Conservation (phyloP, 2,113 vertebrate genomes). For the Vidua macroura region DNA sequence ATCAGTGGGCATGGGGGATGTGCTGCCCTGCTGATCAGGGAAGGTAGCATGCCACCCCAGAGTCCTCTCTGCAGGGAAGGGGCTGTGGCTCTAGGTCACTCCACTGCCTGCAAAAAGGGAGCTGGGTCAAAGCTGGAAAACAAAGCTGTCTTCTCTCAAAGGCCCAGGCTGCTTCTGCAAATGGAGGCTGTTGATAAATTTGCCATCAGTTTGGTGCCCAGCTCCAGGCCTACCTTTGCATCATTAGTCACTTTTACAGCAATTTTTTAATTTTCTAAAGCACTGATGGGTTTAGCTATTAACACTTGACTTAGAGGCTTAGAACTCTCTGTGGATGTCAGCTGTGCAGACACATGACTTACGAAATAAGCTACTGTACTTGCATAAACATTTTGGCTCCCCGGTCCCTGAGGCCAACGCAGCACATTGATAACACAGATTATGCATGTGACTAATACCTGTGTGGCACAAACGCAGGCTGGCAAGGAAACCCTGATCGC, state of each 20-base stretch:
- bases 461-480: neutral
- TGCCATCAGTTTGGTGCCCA: neutral
- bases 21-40: neutral
- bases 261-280: neutral
- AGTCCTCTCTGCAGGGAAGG: neutral
- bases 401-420: neutral
- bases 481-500: neutral
- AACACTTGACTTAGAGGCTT: conserved; percentile 21
- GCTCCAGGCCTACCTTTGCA: neutral
- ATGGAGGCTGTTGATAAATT: neutral
- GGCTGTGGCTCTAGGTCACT: neutral
- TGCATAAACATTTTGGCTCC: neutral
- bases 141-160: neutral
- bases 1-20: neutral
- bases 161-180: neutral
- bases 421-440: neutral
- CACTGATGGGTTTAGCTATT: neutral
- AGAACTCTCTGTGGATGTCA: neutral
- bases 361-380: conserved; percentile 10
- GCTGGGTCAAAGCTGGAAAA: neutral
- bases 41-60: neutral
- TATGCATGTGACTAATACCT: neutral
- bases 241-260: neutral
- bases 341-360: conserved; percentile 36
- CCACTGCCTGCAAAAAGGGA: neutral